phyloP scores from a whole-genome alignment of 2,113 vertebrate species.

The Pandion haliaetus region DNA sequence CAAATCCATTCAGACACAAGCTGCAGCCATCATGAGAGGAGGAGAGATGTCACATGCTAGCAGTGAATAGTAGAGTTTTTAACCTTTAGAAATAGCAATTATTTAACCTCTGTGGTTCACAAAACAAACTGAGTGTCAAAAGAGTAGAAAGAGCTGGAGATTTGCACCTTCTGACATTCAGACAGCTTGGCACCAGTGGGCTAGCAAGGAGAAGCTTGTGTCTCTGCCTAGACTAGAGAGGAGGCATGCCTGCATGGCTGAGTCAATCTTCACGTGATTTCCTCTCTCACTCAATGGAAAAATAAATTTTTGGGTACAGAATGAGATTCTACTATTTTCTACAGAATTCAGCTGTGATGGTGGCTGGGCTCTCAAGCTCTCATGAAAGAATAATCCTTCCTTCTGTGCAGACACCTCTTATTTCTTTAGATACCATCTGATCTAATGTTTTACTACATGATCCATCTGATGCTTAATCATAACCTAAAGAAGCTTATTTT shows the following conservation, averaged over 20 bases:
- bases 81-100: neutral
- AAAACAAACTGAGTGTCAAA: neutral
- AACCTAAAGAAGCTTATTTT: neutral
- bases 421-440: neutral
- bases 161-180: neutral
- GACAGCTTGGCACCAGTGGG: neutral
- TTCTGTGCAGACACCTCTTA: neutral
- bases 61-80: neutral
- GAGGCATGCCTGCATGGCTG: neutral
- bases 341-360: neutral
- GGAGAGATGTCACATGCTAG: neutral
- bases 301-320: neutral
- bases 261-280: neutral
- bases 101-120: neutral
- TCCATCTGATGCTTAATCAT: neutral
- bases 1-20: neutral
- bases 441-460: neutral
- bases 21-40: neutral
- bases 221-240: neutral
- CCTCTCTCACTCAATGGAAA: neutral
- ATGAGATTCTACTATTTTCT: neutral
- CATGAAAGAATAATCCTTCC: neutral
- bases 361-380: neutral
- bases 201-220: neutral
- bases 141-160: neutral